These are phyloP conservation scores for Mamestra brassicae DNA, from an alignment of 2,888 invertebrate species.

Conservation along the genomic window DNA sequence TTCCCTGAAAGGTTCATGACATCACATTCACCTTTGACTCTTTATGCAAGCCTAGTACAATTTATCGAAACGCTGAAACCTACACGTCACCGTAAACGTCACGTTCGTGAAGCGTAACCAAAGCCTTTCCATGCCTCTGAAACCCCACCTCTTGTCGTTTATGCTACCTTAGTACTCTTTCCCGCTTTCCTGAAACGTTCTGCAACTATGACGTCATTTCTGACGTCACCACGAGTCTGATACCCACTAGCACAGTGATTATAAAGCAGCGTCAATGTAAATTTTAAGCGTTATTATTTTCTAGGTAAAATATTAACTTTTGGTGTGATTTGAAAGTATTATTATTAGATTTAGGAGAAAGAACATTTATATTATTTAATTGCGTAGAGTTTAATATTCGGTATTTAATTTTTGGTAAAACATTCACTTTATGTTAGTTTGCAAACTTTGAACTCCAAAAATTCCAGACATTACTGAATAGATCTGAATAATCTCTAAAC, in stretches of 20 bases:
- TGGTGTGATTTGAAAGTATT: no score
- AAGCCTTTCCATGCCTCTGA: neutral
- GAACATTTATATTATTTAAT: no score
- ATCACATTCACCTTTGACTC: neutral
- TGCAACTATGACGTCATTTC: slow-evolving; percentile 51
- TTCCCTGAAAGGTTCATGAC: neutral
- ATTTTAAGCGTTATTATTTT: no score
- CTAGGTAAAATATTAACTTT: no score
- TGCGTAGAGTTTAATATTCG: no score
- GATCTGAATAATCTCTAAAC: no score
- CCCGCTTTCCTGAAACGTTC: slow-evolving; percentile 71
- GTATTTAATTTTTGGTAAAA: no score
- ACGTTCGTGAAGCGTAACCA: neutral
- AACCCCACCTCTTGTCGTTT: slow-evolving; percentile 29
- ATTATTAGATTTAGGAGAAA: neutral
- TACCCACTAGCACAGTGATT: no score
- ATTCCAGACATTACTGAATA: no score
- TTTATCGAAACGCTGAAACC: slow-evolving; percentile 23
- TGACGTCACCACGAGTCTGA: slow-evolving; percentile 5
- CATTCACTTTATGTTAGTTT: no score
- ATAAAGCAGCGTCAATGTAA: no score
- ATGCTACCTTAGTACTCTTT: slow-evolving; percentile 77
- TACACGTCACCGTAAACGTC: slow-evolving; percentile 14
- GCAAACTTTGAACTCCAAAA: no score
- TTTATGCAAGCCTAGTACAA: slow-evolving; percentile 17